Evolutionary conservation across 2,797 vertebrate genomes (phyloP), one percentile per base, ranked within the genome.

Genomic region (Tauraco hartlaubi): DNA sequence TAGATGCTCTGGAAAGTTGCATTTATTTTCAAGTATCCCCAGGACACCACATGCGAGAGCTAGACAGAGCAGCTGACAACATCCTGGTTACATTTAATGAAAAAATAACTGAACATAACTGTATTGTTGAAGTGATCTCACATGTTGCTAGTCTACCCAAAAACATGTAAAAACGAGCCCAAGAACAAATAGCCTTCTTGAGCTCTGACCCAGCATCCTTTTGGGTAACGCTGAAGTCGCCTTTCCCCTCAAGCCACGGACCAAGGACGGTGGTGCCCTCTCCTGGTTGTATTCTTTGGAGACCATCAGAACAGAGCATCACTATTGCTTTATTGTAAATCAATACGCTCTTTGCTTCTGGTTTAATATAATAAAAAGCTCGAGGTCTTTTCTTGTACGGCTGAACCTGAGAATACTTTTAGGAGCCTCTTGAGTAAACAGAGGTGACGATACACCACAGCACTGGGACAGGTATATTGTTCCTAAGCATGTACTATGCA

Each of bases 201-300:
- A 83, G 19, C 39, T 69, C 46, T 48, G 62, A 69, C 10, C 28
- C 29, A 28, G 17, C n/a, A 43, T 29, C n/a, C 26, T 59, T 52
- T 39, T 8, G 17, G 26, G 41, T 51, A 77, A 25, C 0, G 1
- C 56, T 20, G 5, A 17, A 21, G n/a, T 26, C 59, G 49, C 22
- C 33, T 13, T 15, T 11, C 49, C 3, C 18, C 17, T 74, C 41
- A 21, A 75, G 58, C 56, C 43, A 35, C 12, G 9, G 69, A 86
- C 5, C 77, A 84, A 75, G 88, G 67, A 49, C 51, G 20, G 25
- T 74, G 74, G 73, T 90, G 94, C 94, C 90, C 88, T 96, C 95
- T 94, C 58, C 92, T 92, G 95, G 92, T 58, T 63, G 8, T 31
- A 33, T 31, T 48, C 49, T 87, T 46, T 7, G 9, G 44, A 68